phyloP scores from a whole-genome alignment of 2,797 vertebrate species.

The Pterois miles region DNA sequence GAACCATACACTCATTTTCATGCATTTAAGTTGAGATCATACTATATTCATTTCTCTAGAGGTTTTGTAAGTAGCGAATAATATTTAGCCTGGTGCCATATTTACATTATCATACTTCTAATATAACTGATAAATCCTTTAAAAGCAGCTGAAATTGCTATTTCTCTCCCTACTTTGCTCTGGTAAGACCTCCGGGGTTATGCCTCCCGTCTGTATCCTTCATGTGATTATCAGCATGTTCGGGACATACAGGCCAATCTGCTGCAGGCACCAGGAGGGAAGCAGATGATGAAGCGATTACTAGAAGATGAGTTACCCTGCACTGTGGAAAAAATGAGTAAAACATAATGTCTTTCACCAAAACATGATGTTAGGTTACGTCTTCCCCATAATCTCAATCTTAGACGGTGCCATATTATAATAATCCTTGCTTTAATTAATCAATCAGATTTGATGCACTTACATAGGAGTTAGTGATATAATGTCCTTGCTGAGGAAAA shows the following conservation, averaged over 20 bases:
- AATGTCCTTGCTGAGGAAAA: conserved; percentile 7
- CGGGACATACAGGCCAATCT: background rate
- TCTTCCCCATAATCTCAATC: background rate
- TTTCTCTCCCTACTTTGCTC: conserved; percentile 1
- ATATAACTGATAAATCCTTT: conserved; percentile 20
- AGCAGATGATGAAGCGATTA: conserved; percentile 45
- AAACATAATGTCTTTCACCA: background rate
- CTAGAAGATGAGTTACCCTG: conserved; percentile 25
- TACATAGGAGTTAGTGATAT: conserved; percentile 22
- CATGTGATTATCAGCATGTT: conserved; percentile 40
- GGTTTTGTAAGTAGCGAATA: conserved; percentile 29
- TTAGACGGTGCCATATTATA: background rate
- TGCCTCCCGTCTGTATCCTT: conserved; percentile 4
- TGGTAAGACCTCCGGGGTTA: background rate
- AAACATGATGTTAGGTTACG: background rate
- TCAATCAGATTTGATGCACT: conserved; percentile 18
- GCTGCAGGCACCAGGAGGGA: conserved; percentile 20
- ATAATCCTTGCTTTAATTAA: conserved; percentile 15
- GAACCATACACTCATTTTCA: conserved; percentile 30
- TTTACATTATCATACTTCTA: conserved; percentile 15
- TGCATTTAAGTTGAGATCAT: conserved; percentile 25
- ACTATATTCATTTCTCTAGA: conserved; percentile 19
- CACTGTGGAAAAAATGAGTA: conserved; percentile 5
- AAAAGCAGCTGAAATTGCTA: conserved; percentile 13
- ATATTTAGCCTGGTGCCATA: background rate